Evolutionary conservation across 2,888 invertebrate genomes (phyloP).

Genomic region (Mimas tiliae): DNA sequence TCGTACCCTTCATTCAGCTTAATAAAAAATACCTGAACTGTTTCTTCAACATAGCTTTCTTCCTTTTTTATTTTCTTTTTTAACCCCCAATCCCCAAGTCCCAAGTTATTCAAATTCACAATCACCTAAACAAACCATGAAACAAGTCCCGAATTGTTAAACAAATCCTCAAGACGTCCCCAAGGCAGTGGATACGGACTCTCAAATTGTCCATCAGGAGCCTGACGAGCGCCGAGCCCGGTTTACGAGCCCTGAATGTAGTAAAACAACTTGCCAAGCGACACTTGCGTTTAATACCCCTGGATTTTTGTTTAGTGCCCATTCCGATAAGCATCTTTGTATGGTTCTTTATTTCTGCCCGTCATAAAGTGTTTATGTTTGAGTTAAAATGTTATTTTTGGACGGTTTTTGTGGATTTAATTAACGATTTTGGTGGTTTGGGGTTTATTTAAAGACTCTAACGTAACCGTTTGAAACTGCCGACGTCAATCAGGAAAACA

Average conservation of each 20-base stretch:
- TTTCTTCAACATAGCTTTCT: too few relatives aligned
- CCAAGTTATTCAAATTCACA: background rate
- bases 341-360: slow-evolving; percentile 25
- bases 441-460: too few relatives aligned
- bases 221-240: slow-evolving; percentile 54
- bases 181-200: slow-evolving; percentile 54
- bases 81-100: too few relatives aligned
- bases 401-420: background rate
- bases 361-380: slow-evolving; percentile 23
- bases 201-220: slow-evolving; percentile 83
- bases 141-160: slow-evolving; percentile 45
- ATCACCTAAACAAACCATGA: background rate
- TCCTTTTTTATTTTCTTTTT: too few relatives aligned
- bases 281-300: slow-evolving; percentile 72
- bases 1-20: too few relatives aligned
- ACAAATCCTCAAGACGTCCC: slow-evolving; percentile 55
- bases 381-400: background rate
- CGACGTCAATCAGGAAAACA: too few relatives aligned
- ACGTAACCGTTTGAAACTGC: too few relatives aligned
- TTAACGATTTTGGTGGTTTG: background rate
- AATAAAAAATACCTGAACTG: too few relatives aligned
- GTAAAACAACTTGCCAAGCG: slow-evolving; percentile 77
- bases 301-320: slow-evolving; percentile 65
- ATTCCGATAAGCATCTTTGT: slow-evolving; percentile 34
- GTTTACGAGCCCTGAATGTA: slow-evolving; percentile 73